A percentile compares a stretch with the other conserved stretches of the same genome.
Conservation (phyloP, 2,113 vertebrate genomes). For the Danio rerio region DNA sequence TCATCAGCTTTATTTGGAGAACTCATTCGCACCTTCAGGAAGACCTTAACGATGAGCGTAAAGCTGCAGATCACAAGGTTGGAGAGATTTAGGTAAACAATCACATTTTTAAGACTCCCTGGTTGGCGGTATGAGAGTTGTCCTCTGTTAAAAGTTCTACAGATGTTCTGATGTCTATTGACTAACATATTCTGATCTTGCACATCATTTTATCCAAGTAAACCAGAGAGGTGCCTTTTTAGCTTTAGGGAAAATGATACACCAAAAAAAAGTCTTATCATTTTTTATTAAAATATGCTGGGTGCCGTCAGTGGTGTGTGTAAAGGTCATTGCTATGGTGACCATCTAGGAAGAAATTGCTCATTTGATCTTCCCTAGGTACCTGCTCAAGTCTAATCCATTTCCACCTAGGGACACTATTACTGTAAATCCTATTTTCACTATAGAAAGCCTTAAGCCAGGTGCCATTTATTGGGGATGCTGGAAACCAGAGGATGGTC, state of each 20-base stretch:
- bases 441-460: constrained; percentile 69
- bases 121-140: background rate
- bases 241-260: constrained; percentile 25
- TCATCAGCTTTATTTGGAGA: constrained; percentile 54
- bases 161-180: background rate
- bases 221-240: constrained; percentile 6
- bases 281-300: constrained; percentile 50
- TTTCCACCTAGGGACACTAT: constrained; percentile 76
- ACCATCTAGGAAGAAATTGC: constrained; percentile 71
- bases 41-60: background rate
- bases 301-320: constrained; percentile 56
- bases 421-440: constrained; percentile 69
- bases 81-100: background rate
- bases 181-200: background rate
- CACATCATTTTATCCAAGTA: background rate
- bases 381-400: constrained; percentile 74
- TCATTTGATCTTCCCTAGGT: constrained; percentile 57
- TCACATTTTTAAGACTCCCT: background rate
- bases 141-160: background rate
- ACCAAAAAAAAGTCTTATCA: constrained; percentile 15
- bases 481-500: constrained; percentile 47
- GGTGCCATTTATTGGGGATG: constrained; percentile 70
- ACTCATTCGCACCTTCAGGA: constrained; percentile 65
- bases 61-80: constrained; percentile 10
- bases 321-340: constrained; percentile 77